phyloP scores from a whole-genome alignment of 2,797 vertebrate species.

The Chaunax sp. region DNA sequence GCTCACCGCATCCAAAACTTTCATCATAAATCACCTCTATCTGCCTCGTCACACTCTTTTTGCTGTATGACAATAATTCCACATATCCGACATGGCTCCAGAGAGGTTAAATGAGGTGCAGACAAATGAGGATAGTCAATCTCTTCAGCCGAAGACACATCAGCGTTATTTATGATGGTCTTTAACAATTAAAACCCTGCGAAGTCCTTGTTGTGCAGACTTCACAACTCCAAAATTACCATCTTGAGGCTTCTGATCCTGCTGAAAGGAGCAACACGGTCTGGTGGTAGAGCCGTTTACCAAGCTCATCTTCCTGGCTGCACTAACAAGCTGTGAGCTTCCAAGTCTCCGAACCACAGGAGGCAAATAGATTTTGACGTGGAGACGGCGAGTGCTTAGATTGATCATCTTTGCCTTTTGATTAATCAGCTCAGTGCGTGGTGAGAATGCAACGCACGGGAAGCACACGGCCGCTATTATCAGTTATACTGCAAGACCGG shows the following conservation, averaged over 20 bases:
- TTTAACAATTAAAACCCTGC: slow-evolving; percentile 45
- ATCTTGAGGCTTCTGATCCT: slow-evolving; percentile 20
- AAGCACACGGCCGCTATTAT: slow-evolving; percentile 19
- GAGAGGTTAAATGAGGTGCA: slow-evolving; percentile 35
- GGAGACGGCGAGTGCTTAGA: slow-evolving; percentile 33
- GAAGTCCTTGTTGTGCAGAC: slow-evolving; percentile 28
- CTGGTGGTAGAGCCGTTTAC: slow-evolving; percentile 20
- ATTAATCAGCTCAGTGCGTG: slow-evolving; percentile 57
- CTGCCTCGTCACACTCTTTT: slow-evolving; percentile 1
- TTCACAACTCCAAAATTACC: slow-evolving; percentile 21
- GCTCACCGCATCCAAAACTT: slow-evolving; percentile 4
- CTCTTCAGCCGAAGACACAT: slow-evolving; percentile 9
- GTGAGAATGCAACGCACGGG: slow-evolving; percentile 19
- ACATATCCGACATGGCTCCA: neutral
- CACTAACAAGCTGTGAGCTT: slow-evolving; percentile 34
- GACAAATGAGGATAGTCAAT: slow-evolving; percentile 9
- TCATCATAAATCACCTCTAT: slow-evolving; percentile 26
- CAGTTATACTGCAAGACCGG: neutral
- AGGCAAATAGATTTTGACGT: slow-evolving; percentile 44
- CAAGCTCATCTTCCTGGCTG: neutral
- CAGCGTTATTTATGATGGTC: slow-evolving; percentile 25
- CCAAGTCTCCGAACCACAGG: slow-evolving; percentile 28
- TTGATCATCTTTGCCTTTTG: slow-evolving; percentile 62
- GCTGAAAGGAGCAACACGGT: slow-evolving; percentile 26
- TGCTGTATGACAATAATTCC: slow-evolving; percentile 26